Evolutionary conservation across 2,888 invertebrate genomes (phyloP), one percentile per base, ranked within the genome.

Genomic region (Ochropleura plecta): DNA sequence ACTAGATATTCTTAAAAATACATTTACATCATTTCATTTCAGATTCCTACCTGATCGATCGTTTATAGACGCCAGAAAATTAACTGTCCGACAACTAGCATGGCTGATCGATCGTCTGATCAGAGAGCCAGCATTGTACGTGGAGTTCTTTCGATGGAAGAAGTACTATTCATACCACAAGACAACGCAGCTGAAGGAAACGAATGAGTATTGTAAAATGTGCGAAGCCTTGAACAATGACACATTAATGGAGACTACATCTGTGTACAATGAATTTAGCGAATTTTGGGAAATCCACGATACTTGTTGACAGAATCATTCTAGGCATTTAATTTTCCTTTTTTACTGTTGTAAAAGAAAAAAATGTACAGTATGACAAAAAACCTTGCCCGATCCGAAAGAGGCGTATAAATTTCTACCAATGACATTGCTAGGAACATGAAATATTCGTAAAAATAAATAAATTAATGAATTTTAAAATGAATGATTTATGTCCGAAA

Each of bases 21-120:
- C 14, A 12, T 12, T 12, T n/a, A n/a, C n/a, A 44, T 42, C 4
- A 62, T 74, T 59, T 62, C 0, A 30, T 86, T 81, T 14, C 93
- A 96, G 96, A 75, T 95, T 95, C 74, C 88, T 95, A 91, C 95
- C 96, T n/a, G 91, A 94, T 20, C 92, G 93, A 42, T 92, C 92
- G 44, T 96, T 95, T 79, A 83, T 96, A 14, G 89, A 96, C 74
- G 95, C 93, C 20, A 88, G 86, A 79, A 85, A 92, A 46, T 75
- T 94, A 2, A 91, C 91, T 3, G 83, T 88, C 0, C 16, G 81
- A 40, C 84, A 90, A 64, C 82, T 96, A 63, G 95, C 94, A 0
- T 78, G 82, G 10, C 88, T 88, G 81, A 96, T 96, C 87, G 77
- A 91, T 65, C 87, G 90, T 42, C 81, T 96, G 0, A 94, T 95